Base-by-base conservation (phyloP, 92 coral and sea anemone species). In the Paramuricea clavata region DNA sequence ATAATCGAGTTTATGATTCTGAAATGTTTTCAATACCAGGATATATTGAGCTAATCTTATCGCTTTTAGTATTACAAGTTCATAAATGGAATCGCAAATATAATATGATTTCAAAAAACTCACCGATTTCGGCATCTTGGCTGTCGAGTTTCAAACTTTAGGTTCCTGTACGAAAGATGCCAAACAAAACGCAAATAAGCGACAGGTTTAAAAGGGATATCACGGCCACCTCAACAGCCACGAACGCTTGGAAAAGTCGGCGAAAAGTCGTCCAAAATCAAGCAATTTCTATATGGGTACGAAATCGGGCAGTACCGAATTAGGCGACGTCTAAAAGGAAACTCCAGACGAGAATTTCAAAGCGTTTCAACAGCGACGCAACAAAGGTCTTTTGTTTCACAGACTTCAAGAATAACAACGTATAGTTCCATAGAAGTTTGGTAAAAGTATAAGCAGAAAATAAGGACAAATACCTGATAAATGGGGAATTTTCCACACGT, bases 51-150 rank as follows among this genome's bases (percentile, higher is more conserved):
- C 72, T 33, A 65, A 65, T 65, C 72, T 65, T 28, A 10, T 65
- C 72, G 28, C 41, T 65, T 65, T 28, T 65, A 15, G 72, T 16
- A 49, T 33, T 28, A 13, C 39, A 36, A 26, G 67, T 32, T 25
- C 5, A 76, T 76, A 27, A 52, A 12, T 11, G 31, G 41, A 32
- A 31, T 30, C 11, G 13, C 32, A 19, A 39, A 41, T 9, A 17
- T 36, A 35, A 33, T 33, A 0, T 31, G 43, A 36, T 1, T 0
- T 21, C 1, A 30, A n/a, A 6, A 42, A 17, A 31, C 72, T 59
- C 35, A 79, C 84, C 32, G 84, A 79, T 26, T 79, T 79, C 30
- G 84, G 84, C 84, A 79, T 79, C 73, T 79, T 79, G 84, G 28
- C 15, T 11, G 4, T 6, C 4, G 32, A 15, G 30, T 33, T 17